Conservation (phyloP, 2,113 vertebrate genomes). For the Pseudonaja textilis region DNA sequence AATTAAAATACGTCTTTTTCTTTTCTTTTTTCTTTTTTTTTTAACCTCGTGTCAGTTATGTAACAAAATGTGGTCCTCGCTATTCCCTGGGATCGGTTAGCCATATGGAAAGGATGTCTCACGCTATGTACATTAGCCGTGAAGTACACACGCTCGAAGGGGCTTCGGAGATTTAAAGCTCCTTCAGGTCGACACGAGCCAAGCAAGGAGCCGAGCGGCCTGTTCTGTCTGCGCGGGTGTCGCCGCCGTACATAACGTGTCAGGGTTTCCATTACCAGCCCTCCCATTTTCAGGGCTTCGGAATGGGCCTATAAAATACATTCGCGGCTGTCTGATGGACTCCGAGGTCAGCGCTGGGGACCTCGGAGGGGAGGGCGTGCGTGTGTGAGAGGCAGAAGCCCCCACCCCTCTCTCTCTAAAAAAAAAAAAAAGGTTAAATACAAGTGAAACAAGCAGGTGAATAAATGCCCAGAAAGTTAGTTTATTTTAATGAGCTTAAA, state of each 20-base stretch:
- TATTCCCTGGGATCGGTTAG: constrained; percentile 36
- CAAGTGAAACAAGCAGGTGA: constrained; percentile 1
- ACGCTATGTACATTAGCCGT: constrained; percentile 57
- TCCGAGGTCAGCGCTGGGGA: constrained; percentile 66
- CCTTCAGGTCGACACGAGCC: constrained; percentile 55
- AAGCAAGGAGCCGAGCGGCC: constrained; percentile 62
- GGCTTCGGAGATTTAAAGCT: constrained; percentile 64
- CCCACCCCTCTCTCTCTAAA: too few species aligned
- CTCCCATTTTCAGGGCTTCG: constrained; percentile 65
- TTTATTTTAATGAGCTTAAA: constrained; percentile 49
- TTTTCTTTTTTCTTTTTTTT: neutral
- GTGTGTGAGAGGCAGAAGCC: neutral
- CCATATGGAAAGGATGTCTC: constrained; percentile 56
- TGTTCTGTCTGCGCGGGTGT: constrained; percentile 59
- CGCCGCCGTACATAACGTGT: constrained; percentile 63
- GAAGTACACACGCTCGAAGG: constrained; percentile 54
- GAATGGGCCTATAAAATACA: constrained; percentile 65
- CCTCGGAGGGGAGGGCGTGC: constrained; percentile 34
- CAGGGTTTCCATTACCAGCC: constrained; percentile 68
- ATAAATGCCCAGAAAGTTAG: neutral
- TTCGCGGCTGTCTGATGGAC: constrained; percentile 58
- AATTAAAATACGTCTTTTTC: constrained; percentile 49
- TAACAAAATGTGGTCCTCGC: constrained; percentile 37
- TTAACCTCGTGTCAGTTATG: constrained; percentile 49
- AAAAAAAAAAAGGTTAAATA: neutral